Base-by-base conservation (phyloP, 1,140 invertebrate species). In the Drosophila eugracilis region DNA sequence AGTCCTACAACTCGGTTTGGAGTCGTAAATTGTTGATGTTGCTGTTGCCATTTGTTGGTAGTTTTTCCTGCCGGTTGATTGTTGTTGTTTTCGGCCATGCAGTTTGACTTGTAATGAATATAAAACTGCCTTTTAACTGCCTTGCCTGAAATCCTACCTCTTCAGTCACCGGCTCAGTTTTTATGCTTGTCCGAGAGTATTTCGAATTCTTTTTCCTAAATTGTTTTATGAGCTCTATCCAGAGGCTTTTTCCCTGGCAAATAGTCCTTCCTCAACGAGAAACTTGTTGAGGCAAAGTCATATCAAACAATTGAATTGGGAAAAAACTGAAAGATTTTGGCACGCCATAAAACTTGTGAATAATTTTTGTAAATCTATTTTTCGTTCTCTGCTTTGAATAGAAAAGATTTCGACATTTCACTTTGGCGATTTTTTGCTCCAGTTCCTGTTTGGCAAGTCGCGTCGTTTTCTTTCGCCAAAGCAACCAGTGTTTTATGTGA, bases 401-500 rank as follows among this genome's bases (percentile, higher is more conserved):
- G 58, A 52, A 55, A 66, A 50, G 71, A 69, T 75, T 75, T 80
- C 54, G 62, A 62, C 83, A 74, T 86, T 85, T 85, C 53, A 70
- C 71, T 79, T 49, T 53, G 65, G 47, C 37, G 44, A 69, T 85
- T 76, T 85, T 66, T 86, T 88, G 73, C 81, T 63, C 63, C 73
- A 75, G 69, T 75, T 81, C 53, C 59, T 77, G 59, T 81, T 73
- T 85, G 81, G 81, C 83, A 81, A 86, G 72, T 57, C 59, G 55
- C 62, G 49, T 36, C 54, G 22, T 44, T 32, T 41, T 58, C 48
- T 59, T 54, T 75, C 44, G 39, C 71, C 21, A 75, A 70, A 88
- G 81, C 81, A 86, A 86, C 81, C 81, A 86, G 81, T 86, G 81
- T 86, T 88, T 86, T 63, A 78, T 67, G 75, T 67, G 81, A 86